These are phyloP conservation scores for Bhutanitis thaidina DNA, from an alignment of 2,888 invertebrate species.

Conservation along the genomic window DNA sequence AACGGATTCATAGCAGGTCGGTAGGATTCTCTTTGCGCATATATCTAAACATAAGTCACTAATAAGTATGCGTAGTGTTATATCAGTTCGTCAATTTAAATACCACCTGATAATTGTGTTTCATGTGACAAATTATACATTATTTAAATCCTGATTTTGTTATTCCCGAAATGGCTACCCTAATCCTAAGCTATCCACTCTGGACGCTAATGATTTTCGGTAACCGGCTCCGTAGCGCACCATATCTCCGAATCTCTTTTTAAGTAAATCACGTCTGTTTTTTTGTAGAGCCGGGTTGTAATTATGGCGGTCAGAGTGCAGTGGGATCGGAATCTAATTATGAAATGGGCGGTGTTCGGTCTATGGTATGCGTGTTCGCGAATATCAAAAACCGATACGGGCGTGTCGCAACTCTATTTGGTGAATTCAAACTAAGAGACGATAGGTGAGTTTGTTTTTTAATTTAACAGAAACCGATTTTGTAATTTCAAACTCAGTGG, in stretches of 20 bases:
- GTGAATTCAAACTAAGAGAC: too few species aligned
- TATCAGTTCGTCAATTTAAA: too few species aligned
- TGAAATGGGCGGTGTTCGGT: slow-evolving; percentile 60
- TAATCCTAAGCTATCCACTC: slow-evolving; percentile 55
- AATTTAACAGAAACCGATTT: not conserved
- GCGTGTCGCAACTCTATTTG: slow-evolving; percentile 11
- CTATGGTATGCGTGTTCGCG: slow-evolving; percentile 53
- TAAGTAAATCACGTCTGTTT: slow-evolving; percentile 74
- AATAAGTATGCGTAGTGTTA: too few species aligned
- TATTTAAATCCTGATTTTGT: not conserved
- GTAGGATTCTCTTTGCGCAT: not conserved
- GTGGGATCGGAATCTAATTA: slow-evolving; percentile 75
- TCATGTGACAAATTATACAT: too few species aligned
- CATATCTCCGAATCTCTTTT: slow-evolving; percentile 61
- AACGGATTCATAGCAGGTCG: slow-evolving; percentile 2
- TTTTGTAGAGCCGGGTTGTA: slow-evolving; percentile 72
- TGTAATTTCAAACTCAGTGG: not conserved
- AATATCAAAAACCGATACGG: slow-evolving; percentile 9
- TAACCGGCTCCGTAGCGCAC: slow-evolving; percentile 74
- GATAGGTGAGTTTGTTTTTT: too few species aligned
- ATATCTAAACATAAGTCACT: not conserved
- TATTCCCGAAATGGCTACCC: slow-evolving; percentile 5
- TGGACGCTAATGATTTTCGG: slow-evolving; percentile 78
- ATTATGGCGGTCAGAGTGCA: slow-evolving; percentile 80
- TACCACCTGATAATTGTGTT: too few species aligned